Evolutionary conservation across 2,113 vertebrate genomes (phyloP).

Genomic region (Bungarus multicinctus): DNA sequence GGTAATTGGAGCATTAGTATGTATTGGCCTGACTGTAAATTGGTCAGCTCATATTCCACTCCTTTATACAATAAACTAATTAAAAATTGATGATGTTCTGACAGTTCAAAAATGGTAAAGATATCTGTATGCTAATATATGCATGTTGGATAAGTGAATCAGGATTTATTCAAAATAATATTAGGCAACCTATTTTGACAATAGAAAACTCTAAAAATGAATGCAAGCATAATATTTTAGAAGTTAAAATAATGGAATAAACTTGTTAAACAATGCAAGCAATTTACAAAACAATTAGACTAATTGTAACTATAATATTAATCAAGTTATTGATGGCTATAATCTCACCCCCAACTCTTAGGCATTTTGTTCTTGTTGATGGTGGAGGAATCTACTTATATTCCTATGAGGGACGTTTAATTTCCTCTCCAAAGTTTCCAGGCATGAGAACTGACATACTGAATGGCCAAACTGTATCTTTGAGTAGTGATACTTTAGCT

Average conservation of each 20-base stretch:
- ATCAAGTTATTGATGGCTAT: conserved; percentile 17
- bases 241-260: neutral
- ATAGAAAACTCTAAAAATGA: neutral
- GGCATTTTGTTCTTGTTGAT: conserved; percentile 91
- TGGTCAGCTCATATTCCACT: neutral
- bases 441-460: conserved; percentile 90
- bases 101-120: neutral
- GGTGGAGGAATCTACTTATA: conserved; percentile 88
- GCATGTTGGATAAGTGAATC: neutral
- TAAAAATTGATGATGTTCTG: neutral
- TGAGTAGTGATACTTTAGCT: conserved; percentile 91
- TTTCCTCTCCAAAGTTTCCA: conserved; percentile 88
- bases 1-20: neutral
- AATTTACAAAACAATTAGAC: neutral
- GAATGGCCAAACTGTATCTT: conserved; percentile 83
- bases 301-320: neutral
- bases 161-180: neutral
- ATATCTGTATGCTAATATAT: neutral
- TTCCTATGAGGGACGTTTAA: conserved; percentile 91
- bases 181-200: neutral
- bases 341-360: conserved; percentile 52
- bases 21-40: neutral
- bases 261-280: neutral
- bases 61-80: neutral
- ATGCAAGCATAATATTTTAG: neutral